These are phyloP conservation scores for Andrena trimmerana DNA, from an alignment of 2,888 invertebrate genomes.

Conservation along the genomic window DNA sequence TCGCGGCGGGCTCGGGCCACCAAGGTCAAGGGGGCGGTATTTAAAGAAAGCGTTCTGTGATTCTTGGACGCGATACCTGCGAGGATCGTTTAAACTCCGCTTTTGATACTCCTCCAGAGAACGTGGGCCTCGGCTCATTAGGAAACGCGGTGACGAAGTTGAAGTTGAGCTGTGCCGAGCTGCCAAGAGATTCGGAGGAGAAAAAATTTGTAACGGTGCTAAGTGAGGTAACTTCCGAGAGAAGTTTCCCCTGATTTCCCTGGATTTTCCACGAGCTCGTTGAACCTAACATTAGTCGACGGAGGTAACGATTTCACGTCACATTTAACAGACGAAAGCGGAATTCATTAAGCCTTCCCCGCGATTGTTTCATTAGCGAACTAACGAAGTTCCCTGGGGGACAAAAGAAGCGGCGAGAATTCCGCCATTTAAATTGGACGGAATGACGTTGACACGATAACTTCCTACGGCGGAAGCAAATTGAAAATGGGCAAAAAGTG, in stretches of 20 bases:
- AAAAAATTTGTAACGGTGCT: no score
- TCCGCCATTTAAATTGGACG: background rate
- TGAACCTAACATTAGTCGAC: conserved; percentile 23
- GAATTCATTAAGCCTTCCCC: conserved; percentile 38
- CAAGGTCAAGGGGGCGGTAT: conserved; percentile 41
- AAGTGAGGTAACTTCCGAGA: background rate
- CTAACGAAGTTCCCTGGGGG: background rate
- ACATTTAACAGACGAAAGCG: conserved; percentile 14
- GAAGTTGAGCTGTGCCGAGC: no score
- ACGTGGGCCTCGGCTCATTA: background rate
- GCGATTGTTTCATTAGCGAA: conserved; percentile 18
- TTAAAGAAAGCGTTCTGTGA: conserved; percentile 33
- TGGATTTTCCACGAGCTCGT: conserved; percentile 6
- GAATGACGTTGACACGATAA: no score
- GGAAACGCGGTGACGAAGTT: background rate
- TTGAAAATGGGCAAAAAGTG: no score
- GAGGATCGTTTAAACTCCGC: background rate
- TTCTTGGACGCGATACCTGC: conserved; percentile 1
- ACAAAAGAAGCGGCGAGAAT: background rate
- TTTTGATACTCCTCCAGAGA: background rate
- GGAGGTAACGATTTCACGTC: conserved; percentile 33
- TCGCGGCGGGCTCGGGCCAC: conserved; percentile 14
- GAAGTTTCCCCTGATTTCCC: conserved; percentile 18
- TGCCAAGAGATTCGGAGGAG: no score
- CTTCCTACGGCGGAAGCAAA: no score